Evolutionary conservation across 2,888 invertebrate species (phyloP).

Genomic region (Chaetoderma sp.): DNA sequence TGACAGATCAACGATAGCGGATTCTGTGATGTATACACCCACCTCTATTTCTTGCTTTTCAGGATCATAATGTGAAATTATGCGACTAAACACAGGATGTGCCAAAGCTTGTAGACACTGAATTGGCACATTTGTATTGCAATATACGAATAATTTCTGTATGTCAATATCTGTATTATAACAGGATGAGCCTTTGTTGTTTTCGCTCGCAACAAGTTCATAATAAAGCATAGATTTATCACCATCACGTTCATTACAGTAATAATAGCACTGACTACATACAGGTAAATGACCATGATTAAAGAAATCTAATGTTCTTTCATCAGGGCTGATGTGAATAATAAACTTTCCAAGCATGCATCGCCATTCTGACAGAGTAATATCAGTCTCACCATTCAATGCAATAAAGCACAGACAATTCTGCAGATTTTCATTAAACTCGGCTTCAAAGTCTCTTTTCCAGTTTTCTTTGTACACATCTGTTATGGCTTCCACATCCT

Average conservation of each 20-base stretch:
- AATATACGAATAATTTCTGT: constrained; percentile 45
- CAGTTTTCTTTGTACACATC: background rate
- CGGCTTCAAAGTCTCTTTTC: background rate
- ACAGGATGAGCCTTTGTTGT: constrained; percentile 5
- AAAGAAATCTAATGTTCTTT: constrained; percentile 27
- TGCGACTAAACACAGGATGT: constrained; percentile 32
- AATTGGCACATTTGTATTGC: constrained; percentile 35
- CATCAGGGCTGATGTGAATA: constrained; percentile 18
- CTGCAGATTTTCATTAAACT: constrained; percentile 38
- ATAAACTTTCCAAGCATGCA: constrained; percentile 39
- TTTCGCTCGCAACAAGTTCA: constrained; percentile 44
- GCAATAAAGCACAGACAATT: constrained; percentile 45
- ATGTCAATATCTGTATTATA: background rate
- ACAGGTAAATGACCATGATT: constrained; percentile 37
- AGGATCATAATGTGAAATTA: constrained; percentile 36
- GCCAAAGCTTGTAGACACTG: constrained; percentile 40
- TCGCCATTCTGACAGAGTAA: constrained; percentile 35
- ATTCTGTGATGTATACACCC: constrained; percentile 43
- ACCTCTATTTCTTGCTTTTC: constrained; percentile 32
- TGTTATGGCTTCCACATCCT: too few species aligned
- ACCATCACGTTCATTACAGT: constrained; percentile 48
- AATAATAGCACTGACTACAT: constrained; percentile 56
- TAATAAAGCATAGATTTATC: constrained; percentile 58
- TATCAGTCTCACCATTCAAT: constrained; percentile 18
- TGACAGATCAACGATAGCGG: constrained; percentile 34